A percentile compares a stretch with the other conserved stretches of the same genome.
Evolutionary conservation across 2,113 vertebrate genomes (phyloP).

Genomic region (Calonectris borealis): DNA sequence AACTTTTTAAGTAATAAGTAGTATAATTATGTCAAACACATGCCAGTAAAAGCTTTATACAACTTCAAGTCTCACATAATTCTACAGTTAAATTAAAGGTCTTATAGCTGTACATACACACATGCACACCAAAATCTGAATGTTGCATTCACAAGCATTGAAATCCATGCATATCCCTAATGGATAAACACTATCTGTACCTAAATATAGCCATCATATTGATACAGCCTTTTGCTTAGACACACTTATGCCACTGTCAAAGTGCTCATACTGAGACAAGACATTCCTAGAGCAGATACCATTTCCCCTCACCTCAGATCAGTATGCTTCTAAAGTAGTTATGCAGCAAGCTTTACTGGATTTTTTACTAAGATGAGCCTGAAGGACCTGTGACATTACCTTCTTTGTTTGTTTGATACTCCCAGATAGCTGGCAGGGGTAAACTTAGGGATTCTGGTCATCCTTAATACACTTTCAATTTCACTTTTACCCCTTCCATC

Average conservation of each 20-base stretch:
- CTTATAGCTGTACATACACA: background rate
- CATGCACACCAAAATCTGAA: background rate
- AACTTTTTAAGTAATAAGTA: background rate
- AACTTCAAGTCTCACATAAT: background rate
- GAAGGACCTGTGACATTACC: background rate
- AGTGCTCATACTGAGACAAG: background rate
- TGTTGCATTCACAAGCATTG: background rate
- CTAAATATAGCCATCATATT: background rate
- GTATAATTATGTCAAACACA: background rate
- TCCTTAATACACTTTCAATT: background rate
- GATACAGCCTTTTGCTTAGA: background rate
- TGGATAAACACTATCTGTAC: background rate
- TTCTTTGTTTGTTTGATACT: background rate
- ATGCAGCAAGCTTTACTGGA: background rate
- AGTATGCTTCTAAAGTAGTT: background rate
- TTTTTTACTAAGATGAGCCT: background rate
- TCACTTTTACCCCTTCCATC: background rate
- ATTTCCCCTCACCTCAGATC: background rate
- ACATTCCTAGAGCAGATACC: background rate
- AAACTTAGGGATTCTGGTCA: background rate
- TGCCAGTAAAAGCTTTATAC: background rate
- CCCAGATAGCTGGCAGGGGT: background rate
- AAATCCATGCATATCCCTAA: background rate
- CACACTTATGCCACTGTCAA: background rate
- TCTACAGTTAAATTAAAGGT: background rate